Base-by-base conservation (phyloP, 2,113 vertebrate genomes). In the Corythornis cristatus region DNA sequence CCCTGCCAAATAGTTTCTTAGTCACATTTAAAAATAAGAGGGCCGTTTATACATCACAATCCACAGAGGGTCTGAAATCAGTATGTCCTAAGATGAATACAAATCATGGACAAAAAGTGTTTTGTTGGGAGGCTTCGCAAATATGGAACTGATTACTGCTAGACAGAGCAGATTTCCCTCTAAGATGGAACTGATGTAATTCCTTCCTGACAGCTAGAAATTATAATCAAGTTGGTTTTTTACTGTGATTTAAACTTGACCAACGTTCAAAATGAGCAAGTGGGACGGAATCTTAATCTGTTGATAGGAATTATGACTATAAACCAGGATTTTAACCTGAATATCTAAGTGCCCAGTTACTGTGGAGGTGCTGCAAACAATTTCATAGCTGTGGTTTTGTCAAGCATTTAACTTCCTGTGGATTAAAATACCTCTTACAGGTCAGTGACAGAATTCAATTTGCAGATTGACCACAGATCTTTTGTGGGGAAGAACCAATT, bases 61-160 rank as follows among this genome's bases (percentile, higher is more conserved):
- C 91, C 92, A 89, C 92, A 94, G 89, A 96, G 93, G 84, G 62
- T 51, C 92, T 95, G 91, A 89, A 95, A 93, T 90, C 90, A 90
- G 77, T 56, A 3, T 88, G 73, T 82, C 92, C 88, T 57, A 78
- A 65, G 57, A 82, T 82, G 90, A 90, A 92, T 76, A 73, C 92
- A 86, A 68, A 95, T 92, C 80, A 35, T 19, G 84, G 92, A 96
- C 96, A 95, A 90, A 74, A 95, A 95, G 76, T 81, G 89, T 82
- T 95, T 92, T 96, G 94, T 96, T 94, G 89, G 73, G 85, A 85
- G 71, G 84, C 75, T 81, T 93, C 84, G 70, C 84, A 89, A 96
- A 87, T 81, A 62, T 92, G 95, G 96, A 90, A 95, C 74, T 70
- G 94, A 96, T 96, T 94, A 93, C 54, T 70, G 86, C 84, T 91